These are phyloP conservation scores for Lordiphosa fenestrarum DNA, from an alignment of 2,888 invertebrate species.

Conservation along the genomic window DNA sequence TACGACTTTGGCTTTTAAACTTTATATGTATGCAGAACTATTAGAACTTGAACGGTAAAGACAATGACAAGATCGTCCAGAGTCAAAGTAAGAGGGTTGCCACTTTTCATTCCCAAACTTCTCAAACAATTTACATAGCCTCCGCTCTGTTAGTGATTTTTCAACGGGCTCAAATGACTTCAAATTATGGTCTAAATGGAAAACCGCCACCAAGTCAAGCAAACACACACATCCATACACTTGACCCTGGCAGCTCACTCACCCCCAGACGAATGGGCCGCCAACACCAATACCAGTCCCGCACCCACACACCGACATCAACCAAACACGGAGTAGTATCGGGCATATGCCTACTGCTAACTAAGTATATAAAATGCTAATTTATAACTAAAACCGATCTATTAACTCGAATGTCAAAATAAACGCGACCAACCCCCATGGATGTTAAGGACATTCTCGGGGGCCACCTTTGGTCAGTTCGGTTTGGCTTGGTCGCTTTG, in stretches of 20 bases:
- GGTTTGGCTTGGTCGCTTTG: slow-evolving; percentile 7
- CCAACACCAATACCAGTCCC: too few species aligned
- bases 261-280: not conserved
- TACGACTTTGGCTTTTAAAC: too few species aligned
- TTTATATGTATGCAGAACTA: too few species aligned
- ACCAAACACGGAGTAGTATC: slow-evolving; percentile 2
- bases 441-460: slow-evolving; percentile 29
- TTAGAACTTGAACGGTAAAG: too few species aligned
- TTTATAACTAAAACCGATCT: slow-evolving; percentile 74
- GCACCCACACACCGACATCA: slow-evolving; percentile 12
- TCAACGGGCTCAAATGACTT: too few species aligned
- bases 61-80: too few species aligned
- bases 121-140: too few species aligned
- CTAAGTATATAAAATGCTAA: slow-evolving; percentile 65
- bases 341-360: slow-evolving; percentile 15
- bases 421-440: slow-evolving; percentile 40
- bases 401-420: slow-evolving; percentile 75
- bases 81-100: too few species aligned
- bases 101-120: too few species aligned
- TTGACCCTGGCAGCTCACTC: slow-evolving; percentile 38
- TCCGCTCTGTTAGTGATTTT: too few species aligned
- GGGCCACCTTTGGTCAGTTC: slow-evolving; percentile 36
- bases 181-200: not conserved
- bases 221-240: slow-evolving; percentile 11
- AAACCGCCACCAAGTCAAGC: slow-evolving; percentile 39